phyloP scores from a whole-genome alignment of 2,888 invertebrate genomes.

The Apocheima hispidaria region DNA sequence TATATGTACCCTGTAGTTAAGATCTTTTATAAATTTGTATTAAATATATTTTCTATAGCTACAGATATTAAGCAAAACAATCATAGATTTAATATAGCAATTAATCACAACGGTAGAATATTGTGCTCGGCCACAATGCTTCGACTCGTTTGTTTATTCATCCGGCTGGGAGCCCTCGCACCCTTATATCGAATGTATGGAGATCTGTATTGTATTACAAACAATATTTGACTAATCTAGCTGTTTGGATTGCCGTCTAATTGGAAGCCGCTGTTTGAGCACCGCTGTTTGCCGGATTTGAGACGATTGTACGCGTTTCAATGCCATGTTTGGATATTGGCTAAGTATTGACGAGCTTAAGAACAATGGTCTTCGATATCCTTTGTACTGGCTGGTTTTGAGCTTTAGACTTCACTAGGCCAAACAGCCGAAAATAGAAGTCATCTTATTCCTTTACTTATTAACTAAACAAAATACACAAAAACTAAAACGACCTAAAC shows the following conservation, averaged over 20 bases:
- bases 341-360: slow-evolving; percentile 34
- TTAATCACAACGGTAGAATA: slow-evolving; percentile 24
- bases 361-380: slow-evolving; percentile 19
- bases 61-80: slow-evolving; percentile 2
- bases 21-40: no score
- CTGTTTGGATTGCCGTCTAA: slow-evolving; percentile 71
- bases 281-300: slow-evolving; percentile 43
- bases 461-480: no score
- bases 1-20: no score
- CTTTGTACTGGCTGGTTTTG: background rate
- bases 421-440: background rate
- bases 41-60: background rate
- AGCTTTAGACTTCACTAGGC: background rate
- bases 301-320: slow-evolving; percentile 43
- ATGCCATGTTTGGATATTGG: slow-evolving; percentile 38
- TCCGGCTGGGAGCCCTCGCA: slow-evolving; percentile 47
- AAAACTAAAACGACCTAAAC: no score
- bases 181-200: slow-evolving; percentile 73
- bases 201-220: slow-evolving; percentile 75
- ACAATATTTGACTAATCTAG: slow-evolving; percentile 78
- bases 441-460: background rate
- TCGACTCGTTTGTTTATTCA: slow-evolving; percentile 44
- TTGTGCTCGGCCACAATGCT: slow-evolving; percentile 37
- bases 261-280: slow-evolving; percentile 61
- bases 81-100: slow-evolving; percentile 15